Evolutionary conservation across 2,113 vertebrate species (phyloP), one percentile per base, ranked within the genome.

Genomic region (Alligator sinensis): DNA sequence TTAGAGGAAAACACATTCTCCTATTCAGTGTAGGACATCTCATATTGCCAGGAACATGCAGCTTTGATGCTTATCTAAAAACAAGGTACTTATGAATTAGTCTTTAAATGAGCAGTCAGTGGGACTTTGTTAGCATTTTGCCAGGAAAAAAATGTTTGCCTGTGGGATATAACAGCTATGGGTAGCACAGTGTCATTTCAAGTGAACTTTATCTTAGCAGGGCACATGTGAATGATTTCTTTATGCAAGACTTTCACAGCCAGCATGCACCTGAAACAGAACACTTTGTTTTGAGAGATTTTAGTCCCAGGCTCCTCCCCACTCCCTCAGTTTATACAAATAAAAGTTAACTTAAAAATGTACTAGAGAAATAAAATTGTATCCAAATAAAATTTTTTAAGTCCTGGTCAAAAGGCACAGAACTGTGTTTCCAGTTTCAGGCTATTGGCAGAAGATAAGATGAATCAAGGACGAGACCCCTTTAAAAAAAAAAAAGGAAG

Each of bases 221-320:
- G 87, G 90, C 83, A 72, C 61, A n/a, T 94, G 88, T 97, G 93
- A 97, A 97, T 93, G 87, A 94, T 80, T 91, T 84, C 94, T 96
- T 97, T 97, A 94, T 97, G 87, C n/a, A 75, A 90, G 58, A 84
- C 78, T 75, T 87, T 87, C 62, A 59, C 57, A 87, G 92, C 84
- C 88, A 93, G 58, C 1, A 4, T 0, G 2, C 61, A 78, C 63
- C 75, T 94, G 79, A 96, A 94, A 47, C 94, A 58, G 47, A 93
- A 89, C 58, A 34, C 72, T 89, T 55, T 94, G 95, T 93, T 92
- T 92, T 24, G 34, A 81, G 86, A 89, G 89, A 95, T 70, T 86
- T 82, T 93, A 59, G 72, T 70, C 85, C 84, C 55, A 54, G 93
- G 70, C 86, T 84, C 93, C 94, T 91, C 66, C 77, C 93, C 62